These are phyloP conservation scores for Chamaedrilus cognettii DNA, from an alignment of 2,888 invertebrate genomes.

Conservation along the genomic window DNA sequence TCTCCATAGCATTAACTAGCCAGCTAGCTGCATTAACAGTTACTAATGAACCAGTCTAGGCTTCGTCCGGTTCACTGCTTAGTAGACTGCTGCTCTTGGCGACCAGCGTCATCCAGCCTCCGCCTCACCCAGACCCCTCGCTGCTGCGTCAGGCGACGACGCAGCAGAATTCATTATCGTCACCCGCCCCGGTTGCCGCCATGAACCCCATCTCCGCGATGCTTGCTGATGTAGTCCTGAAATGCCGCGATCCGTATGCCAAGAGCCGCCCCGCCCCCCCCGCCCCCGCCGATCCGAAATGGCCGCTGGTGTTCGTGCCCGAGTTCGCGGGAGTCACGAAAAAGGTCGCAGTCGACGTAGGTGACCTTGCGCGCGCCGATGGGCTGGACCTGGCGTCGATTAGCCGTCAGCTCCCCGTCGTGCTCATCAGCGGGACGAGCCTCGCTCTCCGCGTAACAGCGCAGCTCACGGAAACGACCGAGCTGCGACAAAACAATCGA, in stretches of 20 bases:
- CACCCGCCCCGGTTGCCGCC: conserved; percentile 26
- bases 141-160: not conserved
- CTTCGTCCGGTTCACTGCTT: not conserved
- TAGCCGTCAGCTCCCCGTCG: conserved; percentile 18
- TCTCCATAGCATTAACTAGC: too few species aligned
- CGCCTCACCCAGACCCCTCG: not conserved
- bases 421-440: conserved; percentile 22
- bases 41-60: too few species aligned
- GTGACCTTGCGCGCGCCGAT: conserved; percentile 27
- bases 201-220: conserved; percentile 26
- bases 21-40: too few species aligned
- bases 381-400: conserved; percentile 24
- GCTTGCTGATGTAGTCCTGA: conserved; percentile 29
- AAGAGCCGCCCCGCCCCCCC: conserved; percentile 14
- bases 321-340: conserved; percentile 13
- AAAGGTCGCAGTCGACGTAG: conserved; percentile 20
- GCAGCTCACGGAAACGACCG: conserved; percentile 20
- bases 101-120: not conserved
- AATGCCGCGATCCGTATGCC: conserved; percentile 15
- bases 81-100: not conserved
- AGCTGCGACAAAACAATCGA: conserved; percentile 20
- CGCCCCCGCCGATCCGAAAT: not conserved
- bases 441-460: conserved; percentile 27
- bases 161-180: conserved; percentile 24
- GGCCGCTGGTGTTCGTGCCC: conserved; percentile 9